Conservation (phyloP, 2,888 invertebrate species). For the Leptopilina syphax region DNA sequence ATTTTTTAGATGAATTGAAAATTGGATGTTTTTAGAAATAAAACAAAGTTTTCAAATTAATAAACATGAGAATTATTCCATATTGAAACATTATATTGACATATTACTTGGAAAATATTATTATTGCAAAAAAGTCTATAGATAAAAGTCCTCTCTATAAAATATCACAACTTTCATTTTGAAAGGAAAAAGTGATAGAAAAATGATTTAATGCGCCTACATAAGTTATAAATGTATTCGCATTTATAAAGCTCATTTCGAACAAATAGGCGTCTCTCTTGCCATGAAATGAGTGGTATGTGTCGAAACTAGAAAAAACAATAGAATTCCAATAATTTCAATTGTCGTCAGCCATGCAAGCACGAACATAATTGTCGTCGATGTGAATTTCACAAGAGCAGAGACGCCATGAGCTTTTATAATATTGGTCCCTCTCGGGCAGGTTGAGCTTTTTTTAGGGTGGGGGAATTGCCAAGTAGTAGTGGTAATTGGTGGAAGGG, state of each 20-base stretch:
- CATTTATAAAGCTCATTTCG: background rate
- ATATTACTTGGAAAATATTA: too few relatives aligned
- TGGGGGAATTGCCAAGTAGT: conserved; percentile 35
- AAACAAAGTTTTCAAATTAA: too few relatives aligned
- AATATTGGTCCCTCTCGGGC: conserved; percentile 48
- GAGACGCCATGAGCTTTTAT: conserved; percentile 46
- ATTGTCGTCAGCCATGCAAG: conserved; percentile 55
- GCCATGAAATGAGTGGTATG: conserved; percentile 26
- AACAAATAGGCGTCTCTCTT: conserved; percentile 8
- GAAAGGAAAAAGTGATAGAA: background rate
- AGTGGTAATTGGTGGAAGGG: conserved; percentile 19
- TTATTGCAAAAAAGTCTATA: too few relatives aligned
- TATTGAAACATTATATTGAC: too few relatives aligned
- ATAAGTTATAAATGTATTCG: background rate
- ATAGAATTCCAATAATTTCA: conserved; percentile 53
- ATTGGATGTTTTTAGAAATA: too few relatives aligned
- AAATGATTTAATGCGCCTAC: background rate
- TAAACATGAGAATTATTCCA: too few relatives aligned
- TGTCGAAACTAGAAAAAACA: conserved; percentile 41
- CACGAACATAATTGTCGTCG: conserved; percentile 52
- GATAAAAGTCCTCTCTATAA: too few relatives aligned
- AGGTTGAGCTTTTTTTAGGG: conserved; percentile 43
- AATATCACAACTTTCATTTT: background rate
- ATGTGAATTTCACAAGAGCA: conserved; percentile 45
- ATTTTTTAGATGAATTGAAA: too few relatives aligned